Evolutionary conservation across 2,113 vertebrate genomes (phyloP), one percentile per base, ranked within the genome.

Genomic region (Ibidorhyncha struthersii): DNA sequence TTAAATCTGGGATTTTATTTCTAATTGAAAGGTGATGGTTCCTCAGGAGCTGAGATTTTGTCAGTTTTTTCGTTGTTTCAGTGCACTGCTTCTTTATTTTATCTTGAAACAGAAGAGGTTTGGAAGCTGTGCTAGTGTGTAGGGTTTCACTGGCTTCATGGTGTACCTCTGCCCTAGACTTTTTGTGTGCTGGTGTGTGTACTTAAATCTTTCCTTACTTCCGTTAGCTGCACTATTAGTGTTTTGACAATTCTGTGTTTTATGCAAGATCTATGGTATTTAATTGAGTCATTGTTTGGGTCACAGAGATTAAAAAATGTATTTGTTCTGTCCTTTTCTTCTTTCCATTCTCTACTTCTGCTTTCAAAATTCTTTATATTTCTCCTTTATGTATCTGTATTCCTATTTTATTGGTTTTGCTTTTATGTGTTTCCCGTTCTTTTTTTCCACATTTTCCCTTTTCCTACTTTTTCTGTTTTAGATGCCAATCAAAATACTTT

Each of bases 321-420:
- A 38, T 38, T 65, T 43, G 3, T 69, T 82, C 14, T 36, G 6
- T 30, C 12, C 0, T 8, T 40, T 27, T 50, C 17, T 36, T 29
- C 36, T 34, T 27, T 10, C 6, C 6, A 27, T 5, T 6, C 8
- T 43, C 8, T 58, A 32, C 9, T 77, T 36, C 8, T 63, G 17
- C 8, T 77, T 70, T 82, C 23, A 49, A 1, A 13, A 72, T 30
- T 43, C 7, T 53, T 72, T 29, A 3, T 40, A 40, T 30, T 62
- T 80, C 6, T 74, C 3, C 14, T 52, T 52, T 70, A 8, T 45
- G 1, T 47, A 36, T 45, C 56, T 71, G 3, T 23, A 45, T 29
- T 34, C 5, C 9, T 29, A 5, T n/a, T 47, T 43, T 20, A 8
- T 29, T 55, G 7, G 1, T 34, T 58, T 70, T 55, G 1, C 1